These are phyloP conservation scores for Cryptocephalus moraei DNA, from an alignment of 2,888 invertebrate genomes.

Conservation along the genomic window DNA sequence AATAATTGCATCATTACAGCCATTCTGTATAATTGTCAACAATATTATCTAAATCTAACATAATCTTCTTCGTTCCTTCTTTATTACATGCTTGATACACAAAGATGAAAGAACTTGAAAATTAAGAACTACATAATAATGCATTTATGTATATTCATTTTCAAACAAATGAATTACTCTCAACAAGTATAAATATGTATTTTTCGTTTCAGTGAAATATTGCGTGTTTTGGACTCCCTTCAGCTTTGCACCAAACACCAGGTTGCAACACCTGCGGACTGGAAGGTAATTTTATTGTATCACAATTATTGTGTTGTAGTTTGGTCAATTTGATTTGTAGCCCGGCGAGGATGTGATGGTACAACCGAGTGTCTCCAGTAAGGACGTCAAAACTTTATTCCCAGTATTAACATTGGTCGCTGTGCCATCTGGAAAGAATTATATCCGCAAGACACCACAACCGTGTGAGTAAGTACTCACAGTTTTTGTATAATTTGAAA, in stretches of 20 bases:
- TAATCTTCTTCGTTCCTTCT: too few species aligned
- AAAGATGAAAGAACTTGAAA: too few species aligned
- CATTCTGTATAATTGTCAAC: too few species aligned
- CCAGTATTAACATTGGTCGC: conserved; percentile 58
- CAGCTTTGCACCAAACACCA: conserved; percentile 76
- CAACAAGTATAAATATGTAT: neutral
- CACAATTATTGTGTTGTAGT: neutral
- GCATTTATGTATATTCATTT: too few species aligned
- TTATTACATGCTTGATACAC: too few species aligned
- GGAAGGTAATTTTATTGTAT: conserved; percentile 53
- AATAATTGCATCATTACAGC: too few species aligned
- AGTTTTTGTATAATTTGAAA: neutral
- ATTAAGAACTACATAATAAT: too few species aligned
- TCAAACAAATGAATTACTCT: too few species aligned
- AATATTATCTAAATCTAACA: too few species aligned
- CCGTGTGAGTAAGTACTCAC: conserved; percentile 28
- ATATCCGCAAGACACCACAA: conserved; percentile 64
- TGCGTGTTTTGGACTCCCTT: conserved; percentile 85
- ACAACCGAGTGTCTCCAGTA: conserved; percentile 64
- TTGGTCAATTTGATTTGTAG: conserved; percentile 41
- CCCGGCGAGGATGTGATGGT: conserved; percentile 84
- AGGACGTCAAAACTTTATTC: conserved; percentile 60
- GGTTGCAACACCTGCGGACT: conserved; percentile 83
- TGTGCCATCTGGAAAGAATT: conserved; percentile 78
- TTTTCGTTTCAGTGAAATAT: conserved; percentile 67